These are phyloP conservation scores for Astropecten irregularis DNA, from an alignment of 53 echinoderm and acorn worm species.

Conservation along the genomic window DNA sequence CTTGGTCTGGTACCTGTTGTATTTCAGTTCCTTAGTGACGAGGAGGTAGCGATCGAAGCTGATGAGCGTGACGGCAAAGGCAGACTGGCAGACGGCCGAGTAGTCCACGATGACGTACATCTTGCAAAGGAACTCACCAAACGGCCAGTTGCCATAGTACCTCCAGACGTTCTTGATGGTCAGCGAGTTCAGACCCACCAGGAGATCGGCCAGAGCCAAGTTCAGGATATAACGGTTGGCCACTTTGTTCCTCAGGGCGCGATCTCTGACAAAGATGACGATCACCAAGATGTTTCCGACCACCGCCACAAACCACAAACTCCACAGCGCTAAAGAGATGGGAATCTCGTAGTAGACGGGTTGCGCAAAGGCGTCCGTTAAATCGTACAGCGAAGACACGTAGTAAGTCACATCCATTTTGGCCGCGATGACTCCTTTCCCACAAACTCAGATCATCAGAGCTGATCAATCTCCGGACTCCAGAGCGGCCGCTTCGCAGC, in stretches of 20 bases:
- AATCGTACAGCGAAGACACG: background rate
- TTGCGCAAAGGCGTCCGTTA: background rate
- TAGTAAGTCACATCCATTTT: background rate
- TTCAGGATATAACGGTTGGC: constrained; percentile 30
- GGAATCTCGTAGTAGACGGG: constrained; percentile 5
- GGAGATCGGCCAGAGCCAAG: constrained; percentile 16
- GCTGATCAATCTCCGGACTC: too few relatives aligned
- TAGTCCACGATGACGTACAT: constrained; percentile 14
- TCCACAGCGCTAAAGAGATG: constrained; percentile 10
- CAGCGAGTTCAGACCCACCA: constrained; percentile 16
- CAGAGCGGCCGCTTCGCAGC: too few relatives aligned
- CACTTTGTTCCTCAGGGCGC: constrained; percentile 2
- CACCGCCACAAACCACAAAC: background rate
- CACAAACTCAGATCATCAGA: too few relatives aligned
- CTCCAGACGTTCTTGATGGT: constrained; percentile 28
- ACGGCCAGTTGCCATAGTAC: constrained; percentile 40
- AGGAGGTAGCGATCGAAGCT: constrained; percentile 32
- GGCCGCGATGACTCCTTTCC: too few relatives aligned
- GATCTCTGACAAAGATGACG: constrained; percentile 6
- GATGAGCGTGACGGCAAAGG: constrained; percentile 14
- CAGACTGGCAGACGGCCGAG: constrained; percentile 6
- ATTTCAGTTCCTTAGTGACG: constrained; percentile 20
- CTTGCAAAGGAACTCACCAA: constrained; percentile 31
- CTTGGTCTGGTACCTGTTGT: background rate
- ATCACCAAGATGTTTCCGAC: constrained; percentile 17